Percentiles rank a stretch among this genome's conserved stretches.
Conservation (phyloP, 2,888 invertebrate species). For the Sepiola atlantica region DNA sequence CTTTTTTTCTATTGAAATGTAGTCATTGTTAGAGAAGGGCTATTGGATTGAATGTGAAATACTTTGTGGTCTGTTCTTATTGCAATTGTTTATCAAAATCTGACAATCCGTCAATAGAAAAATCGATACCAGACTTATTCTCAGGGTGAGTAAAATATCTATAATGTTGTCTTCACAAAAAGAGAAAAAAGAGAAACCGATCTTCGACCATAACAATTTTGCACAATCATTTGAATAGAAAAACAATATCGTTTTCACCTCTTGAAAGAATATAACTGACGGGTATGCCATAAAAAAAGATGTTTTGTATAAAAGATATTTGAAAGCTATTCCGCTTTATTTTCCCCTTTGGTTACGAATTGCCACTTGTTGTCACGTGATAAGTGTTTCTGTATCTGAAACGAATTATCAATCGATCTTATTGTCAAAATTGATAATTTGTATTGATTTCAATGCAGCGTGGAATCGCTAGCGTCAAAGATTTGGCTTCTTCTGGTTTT, state of each 20-base stretch:
- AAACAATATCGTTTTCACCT: neutral
- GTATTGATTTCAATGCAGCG: neutral
- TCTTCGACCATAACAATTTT: no score
- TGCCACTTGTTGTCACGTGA: neutral
- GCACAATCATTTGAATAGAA: neutral
- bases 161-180: neutral
- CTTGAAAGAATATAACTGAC: neutral
- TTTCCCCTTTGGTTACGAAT: neutral
- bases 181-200: no score
- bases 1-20: neutral
- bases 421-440: neutral
- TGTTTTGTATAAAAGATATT: neutral
- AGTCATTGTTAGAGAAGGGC: neutral
- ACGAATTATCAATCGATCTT: neutral
- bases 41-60: neutral
- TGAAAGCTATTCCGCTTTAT: neutral
- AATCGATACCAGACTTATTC: neutral
- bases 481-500: no score
- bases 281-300: neutral
- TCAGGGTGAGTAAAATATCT: neutral
- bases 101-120: neutral
- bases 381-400: neutral
- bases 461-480: no score
- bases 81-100: neutral
- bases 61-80: neutral